phyloP scores from a whole-genome alignment of 2,888 invertebrate species.

The Agrotis exclamationis region DNA sequence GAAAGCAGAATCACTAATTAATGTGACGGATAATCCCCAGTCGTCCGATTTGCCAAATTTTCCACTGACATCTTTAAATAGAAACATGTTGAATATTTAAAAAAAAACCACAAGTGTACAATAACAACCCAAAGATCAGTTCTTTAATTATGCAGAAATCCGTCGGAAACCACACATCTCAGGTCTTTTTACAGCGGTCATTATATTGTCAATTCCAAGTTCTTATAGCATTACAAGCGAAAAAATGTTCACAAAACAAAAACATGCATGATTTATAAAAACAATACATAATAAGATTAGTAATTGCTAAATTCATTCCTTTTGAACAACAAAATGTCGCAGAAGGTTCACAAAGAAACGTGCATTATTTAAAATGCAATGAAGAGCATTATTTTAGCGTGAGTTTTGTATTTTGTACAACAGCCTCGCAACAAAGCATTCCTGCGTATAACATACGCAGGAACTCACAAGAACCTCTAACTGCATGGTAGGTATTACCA shows the following conservation, averaged over 20 bases:
- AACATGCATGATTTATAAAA: conserved; percentile 51
- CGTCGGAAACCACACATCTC: conserved; percentile 32
- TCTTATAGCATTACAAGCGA: conserved; percentile 31
- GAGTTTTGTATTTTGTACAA: no score
- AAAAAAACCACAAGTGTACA: conserved; percentile 16
- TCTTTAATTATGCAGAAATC: conserved; percentile 50
- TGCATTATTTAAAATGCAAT: neutral
- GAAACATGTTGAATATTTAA: conserved; percentile 2
- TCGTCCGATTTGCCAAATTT: neutral
- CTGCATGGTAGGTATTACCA: neutral
- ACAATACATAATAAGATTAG: conserved; percentile 24
- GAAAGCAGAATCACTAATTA: neutral
- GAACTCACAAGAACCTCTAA: no score
- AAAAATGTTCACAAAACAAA: conserved; percentile 50
- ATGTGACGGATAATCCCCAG: neutral
- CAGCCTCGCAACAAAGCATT: neutral
- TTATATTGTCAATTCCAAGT: conserved; percentile 22
- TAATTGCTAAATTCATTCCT: conserved; percentile 38
- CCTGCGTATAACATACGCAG: neutral
- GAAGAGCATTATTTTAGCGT: neutral
- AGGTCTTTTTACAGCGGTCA: conserved; percentile 26
- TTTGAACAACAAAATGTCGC: neutral
- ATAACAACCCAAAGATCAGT: conserved; percentile 17
- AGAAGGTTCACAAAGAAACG: conserved; percentile 36
- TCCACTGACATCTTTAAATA: neutral